A percentile compares a stretch with the other conserved stretches of the same genome.
Conservation (phyloP, 2,113 vertebrate species). For the Rynchops niger region DNA sequence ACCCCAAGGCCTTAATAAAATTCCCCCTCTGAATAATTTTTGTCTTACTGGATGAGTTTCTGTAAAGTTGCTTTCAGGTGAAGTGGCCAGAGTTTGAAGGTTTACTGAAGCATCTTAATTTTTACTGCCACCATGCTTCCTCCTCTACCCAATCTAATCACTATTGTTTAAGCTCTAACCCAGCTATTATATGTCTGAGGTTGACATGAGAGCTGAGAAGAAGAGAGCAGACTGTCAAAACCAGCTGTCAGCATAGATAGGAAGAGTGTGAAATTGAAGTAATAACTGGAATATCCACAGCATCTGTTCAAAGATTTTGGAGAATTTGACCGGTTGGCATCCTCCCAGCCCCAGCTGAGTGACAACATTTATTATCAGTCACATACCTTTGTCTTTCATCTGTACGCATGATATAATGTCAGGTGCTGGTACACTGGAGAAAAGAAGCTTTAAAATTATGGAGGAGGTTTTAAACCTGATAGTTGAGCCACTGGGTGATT, state of each 20-base stretch:
- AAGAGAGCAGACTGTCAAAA: slow-evolving; percentile 59
- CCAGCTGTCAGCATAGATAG: slow-evolving; percentile 53
- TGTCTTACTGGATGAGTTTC: neutral
- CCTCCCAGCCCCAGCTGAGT: slow-evolving; percentile 14
- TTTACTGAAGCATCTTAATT: slow-evolving; percentile 64
- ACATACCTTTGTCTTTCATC: slow-evolving; percentile 35
- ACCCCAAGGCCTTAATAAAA: neutral
- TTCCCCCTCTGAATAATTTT: neutral
- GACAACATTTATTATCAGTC: slow-evolving; percentile 50
- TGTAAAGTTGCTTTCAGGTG: neutral
- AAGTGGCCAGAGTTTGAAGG: neutral
- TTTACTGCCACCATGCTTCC: slow-evolving; percentile 50
- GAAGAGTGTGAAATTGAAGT: slow-evolving; percentile 59
- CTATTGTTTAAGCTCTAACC: slow-evolving; percentile 66
- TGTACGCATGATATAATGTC: neutral
- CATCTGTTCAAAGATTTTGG: slow-evolving; percentile 51
- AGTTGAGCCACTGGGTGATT: neutral
- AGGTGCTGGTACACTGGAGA: neutral
- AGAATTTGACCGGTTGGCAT: slow-evolving; percentile 36
- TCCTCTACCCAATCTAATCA: slow-evolving; percentile 55
- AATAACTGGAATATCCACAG: slow-evolving; percentile 62
- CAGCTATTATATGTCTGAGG: slow-evolving; percentile 37
- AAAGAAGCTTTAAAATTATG: slow-evolving; percentile 49
- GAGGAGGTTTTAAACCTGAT: slow-evolving; percentile 25
- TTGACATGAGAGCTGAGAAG: slow-evolving; percentile 57